A percentile compares a stretch with the other conserved stretches of the same genome.
Evolutionary conservation across 2,797 vertebrate genomes (phyloP).

Genomic region (Spinus pinus): DNA sequence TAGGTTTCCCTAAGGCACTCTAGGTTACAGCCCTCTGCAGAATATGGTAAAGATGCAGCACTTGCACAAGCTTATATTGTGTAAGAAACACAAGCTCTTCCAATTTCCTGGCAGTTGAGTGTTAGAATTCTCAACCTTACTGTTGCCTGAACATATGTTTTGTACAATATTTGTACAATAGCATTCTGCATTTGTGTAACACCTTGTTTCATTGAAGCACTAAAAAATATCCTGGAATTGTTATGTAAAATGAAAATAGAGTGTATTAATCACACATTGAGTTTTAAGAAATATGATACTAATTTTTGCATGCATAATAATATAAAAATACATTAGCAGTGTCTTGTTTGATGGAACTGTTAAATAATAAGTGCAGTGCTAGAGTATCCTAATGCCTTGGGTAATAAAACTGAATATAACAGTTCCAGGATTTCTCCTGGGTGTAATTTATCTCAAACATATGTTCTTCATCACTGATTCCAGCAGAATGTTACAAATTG

Average conservation of each 20-base stretch:
- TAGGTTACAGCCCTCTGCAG: neutral
- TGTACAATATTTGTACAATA: neutral
- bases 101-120: neutral
- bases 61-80: neutral
- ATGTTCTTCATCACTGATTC: constrained; percentile 73
- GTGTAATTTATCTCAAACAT: constrained; percentile 70
- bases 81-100: neutral
- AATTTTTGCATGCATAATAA: neutral
- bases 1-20: neutral
- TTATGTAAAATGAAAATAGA: neutral
- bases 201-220: neutral
- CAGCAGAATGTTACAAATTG: constrained; percentile 65
- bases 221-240: neutral
- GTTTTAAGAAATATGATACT: neutral
- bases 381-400: constrained; percentile 58
- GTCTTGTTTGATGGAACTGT: constrained; percentile 62
- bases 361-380: constrained; percentile 59
- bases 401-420: constrained; percentile 72
- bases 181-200: neutral
- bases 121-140: neutral
- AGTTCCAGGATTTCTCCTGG: constrained; percentile 68
- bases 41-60: neutral
- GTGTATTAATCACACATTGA: neutral
- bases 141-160: constrained; percentile 25
- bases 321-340: constrained; percentile 37